Evolutionary conservation across 2,888 invertebrate species (phyloP), one percentile per base, ranked within the genome.

Genomic region (Fragum fragum): DNA sequence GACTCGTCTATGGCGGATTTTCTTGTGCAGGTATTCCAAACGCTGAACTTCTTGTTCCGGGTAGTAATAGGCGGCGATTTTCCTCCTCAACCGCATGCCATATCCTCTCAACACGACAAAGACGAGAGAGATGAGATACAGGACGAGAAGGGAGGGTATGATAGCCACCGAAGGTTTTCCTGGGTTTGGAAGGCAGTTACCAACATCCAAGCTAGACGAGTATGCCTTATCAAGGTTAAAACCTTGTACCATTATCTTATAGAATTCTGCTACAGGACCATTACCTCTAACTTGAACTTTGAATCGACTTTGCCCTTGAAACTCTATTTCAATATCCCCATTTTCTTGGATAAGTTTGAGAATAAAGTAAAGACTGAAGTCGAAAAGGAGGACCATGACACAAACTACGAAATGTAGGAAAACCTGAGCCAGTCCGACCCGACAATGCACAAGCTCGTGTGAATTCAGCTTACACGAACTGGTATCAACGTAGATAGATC

Each of bases 291-390:
- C 87, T 18, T 76, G 36, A 18, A 89, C 57, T 1, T 52, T 57
- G 11, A 88, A 47, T 0, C 52, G 32, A 29, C 70, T 57, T 42
- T 74, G 66, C 28, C 88, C 83, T n/a, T 82, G 66, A 18, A 87
- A 72, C 29, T 89, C 86, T 26, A 89, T 72, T 11, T 82, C 79
- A 3, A 91, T 85, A 23, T 87, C 74, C 9, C 88, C 90, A 71
- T 92, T 86, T 21, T 81, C 80, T 55, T 81, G 55, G 16, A 92
- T 87, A 9, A 91, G 75, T 3, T 78, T 72, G n/a, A 92, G 85
- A 3, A 91, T 80, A 80, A 90, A 91, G 75, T 90, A 92, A 21
- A 92, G 80, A 52, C 89, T 85, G 79, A 87, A 91, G 75, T 92
- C 91, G 78, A 92, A 91, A 7, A 79, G 53, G 18, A 88, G 63